A percentile compares a stretch with the other conserved stretches of the same genome.
phyloP scores from a whole-genome alignment of 2,113 vertebrate genomes.

The Sterrhoptilus dennistouni region DNA sequence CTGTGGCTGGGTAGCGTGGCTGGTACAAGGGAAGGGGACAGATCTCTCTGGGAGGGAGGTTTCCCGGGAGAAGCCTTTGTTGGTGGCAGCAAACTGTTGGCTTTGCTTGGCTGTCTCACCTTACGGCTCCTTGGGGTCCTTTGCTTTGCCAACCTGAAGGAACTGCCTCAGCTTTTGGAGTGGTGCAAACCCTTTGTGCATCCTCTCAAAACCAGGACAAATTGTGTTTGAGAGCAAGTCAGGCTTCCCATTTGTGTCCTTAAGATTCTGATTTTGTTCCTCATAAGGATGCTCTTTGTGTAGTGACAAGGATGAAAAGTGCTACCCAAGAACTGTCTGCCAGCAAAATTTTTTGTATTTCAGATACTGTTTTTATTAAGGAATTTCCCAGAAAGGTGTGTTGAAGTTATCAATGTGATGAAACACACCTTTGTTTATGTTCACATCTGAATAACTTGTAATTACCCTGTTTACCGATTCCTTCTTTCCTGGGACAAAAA shows the following conservation, averaged over 20 bases:
- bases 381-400: background rate
- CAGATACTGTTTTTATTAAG: background rate
- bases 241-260: background rate
- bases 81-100: background rate
- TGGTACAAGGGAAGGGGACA: background rate
- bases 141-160: background rate
- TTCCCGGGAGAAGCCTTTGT: background rate
- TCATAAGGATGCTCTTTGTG: background rate
- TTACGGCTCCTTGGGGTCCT: background rate
- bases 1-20: background rate
- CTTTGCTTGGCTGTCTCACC: background rate
- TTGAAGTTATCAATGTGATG: background rate
- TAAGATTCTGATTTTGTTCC: background rate
- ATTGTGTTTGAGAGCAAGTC: background rate
- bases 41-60: background rate
- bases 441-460: background rate
- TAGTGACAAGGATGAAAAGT: background rate
- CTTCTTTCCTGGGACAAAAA: background rate
- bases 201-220: background rate
- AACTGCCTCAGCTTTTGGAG: background rate
- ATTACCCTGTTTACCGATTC: background rate
- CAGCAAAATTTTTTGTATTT: background rate
- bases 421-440: background rate
- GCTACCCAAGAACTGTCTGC: background rate
- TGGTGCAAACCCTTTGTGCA: background rate